phyloP scores from a whole-genome alignment of 2,797 vertebrate genomes.

The Okamejei kenojei region DNA sequence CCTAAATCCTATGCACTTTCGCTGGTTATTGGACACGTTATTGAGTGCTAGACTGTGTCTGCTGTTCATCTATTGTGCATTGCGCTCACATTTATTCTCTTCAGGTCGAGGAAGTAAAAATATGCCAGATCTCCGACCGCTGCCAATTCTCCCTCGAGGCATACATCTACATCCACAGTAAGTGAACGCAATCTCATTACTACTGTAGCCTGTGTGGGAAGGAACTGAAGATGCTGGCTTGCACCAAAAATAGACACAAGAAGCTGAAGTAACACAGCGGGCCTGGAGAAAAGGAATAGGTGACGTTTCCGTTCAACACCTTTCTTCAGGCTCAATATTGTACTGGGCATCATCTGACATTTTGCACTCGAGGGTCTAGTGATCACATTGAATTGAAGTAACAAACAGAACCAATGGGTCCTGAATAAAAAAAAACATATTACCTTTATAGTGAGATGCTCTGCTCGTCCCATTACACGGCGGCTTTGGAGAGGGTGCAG shows the following conservation, averaged over 20 bases:
- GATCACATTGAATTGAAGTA: not conserved
- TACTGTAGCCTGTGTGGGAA: too few species aligned
- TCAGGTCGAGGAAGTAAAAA: not conserved
- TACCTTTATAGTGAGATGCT: not conserved
- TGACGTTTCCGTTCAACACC: too few species aligned
- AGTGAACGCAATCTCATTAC: not conserved
- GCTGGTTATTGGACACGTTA: not conserved
- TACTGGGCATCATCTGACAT: not conserved
- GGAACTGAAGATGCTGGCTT: too few species aligned
- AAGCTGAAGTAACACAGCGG: too few species aligned
- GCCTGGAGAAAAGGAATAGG: too few species aligned
- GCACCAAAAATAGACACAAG: too few species aligned
- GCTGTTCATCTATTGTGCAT: not conserved
- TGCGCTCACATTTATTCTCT: not conserved
- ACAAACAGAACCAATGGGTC: not conserved
- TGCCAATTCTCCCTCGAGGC: not conserved
- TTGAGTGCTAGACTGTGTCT: too few species aligned
- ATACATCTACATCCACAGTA: not conserved
- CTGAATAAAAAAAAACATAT: too few species aligned
- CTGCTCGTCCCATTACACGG: too few species aligned
- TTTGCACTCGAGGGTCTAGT: not conserved
- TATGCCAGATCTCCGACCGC: not conserved
- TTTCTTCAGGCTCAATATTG: not conserved
- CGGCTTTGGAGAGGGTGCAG: too few species aligned
- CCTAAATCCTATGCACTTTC: not conserved